Evolutionary conservation across 30 jellyfish, hydroid and myxozoan genomes (phyloP).

Genomic region (Haliclystus octoradiatus): DNA sequence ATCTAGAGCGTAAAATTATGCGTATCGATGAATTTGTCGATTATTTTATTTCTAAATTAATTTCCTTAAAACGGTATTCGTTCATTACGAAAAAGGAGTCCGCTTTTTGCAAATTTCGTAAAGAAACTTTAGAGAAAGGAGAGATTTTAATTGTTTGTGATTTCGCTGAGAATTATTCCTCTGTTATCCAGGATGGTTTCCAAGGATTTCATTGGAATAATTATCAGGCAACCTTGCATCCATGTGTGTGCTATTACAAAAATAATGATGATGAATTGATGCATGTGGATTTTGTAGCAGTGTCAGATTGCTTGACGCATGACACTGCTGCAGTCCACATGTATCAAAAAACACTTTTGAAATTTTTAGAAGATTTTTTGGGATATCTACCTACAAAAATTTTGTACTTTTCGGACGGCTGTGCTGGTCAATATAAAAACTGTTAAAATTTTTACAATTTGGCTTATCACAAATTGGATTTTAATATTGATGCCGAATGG

Average conservation of each 20-base stretch:
- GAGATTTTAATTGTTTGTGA: not conserved
- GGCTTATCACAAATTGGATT: not conserved
- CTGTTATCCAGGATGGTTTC: not conserved
- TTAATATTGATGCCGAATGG: no score
- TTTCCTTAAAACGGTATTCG: no score
- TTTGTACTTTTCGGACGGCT: conserved; percentile 14
- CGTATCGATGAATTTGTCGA: no score
- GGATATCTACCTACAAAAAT: not conserved
- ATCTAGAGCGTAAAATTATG: no score
- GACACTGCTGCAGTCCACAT: not conserved
- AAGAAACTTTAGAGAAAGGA: not conserved
- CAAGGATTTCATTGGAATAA: not conserved
- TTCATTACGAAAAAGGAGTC: not conserved
- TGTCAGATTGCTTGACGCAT: not conserved
- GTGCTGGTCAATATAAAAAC: conserved; percentile 11
- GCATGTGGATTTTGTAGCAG: not conserved
- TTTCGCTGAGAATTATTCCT: not conserved
- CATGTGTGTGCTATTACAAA: no score
- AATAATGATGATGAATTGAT: not conserved
- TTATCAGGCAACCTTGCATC: no score
- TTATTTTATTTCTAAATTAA: no score
- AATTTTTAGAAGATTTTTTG: no score
- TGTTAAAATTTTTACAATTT: conserved; percentile 6
- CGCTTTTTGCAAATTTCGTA: not conserved
- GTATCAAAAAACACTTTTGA: not conserved